These are phyloP conservation scores for Drosophila sp. DNA, from an alignment of 1,140 invertebrate genomes.

Conservation along the genomic window DNA sequence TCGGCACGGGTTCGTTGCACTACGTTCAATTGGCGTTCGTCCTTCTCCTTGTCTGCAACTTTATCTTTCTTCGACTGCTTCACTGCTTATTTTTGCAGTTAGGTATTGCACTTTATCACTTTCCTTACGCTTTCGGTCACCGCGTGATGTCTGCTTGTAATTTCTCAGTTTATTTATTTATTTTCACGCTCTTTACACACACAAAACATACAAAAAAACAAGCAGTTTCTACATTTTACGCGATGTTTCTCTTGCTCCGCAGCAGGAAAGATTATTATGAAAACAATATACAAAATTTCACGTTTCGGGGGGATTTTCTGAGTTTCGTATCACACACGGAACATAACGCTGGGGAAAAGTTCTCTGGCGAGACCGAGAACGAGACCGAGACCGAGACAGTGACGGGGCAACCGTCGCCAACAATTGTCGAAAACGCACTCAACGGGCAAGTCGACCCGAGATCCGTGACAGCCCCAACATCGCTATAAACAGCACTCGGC, in stretches of 20 bases:
- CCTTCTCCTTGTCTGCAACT: slow-evolving; percentile 18
- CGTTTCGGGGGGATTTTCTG: slow-evolving; percentile 39
- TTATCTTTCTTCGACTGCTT: slow-evolving; percentile 29
- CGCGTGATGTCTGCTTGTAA: slow-evolving; percentile 34
- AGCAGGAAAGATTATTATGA: slow-evolving; percentile 54
- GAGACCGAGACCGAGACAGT: slow-evolving; percentile 29
- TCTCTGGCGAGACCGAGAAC: slow-evolving; percentile 32
- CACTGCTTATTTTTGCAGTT: slow-evolving; percentile 20
- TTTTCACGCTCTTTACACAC: slow-evolving; percentile 30
- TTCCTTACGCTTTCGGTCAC: slow-evolving; percentile 22
- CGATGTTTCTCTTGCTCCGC: slow-evolving; percentile 19
- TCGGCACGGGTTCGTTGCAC: slow-evolving; percentile 39
- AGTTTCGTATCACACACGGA: slow-evolving; percentile 37
- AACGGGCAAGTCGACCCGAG: slow-evolving; percentile 55
- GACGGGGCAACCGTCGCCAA: slow-evolving; percentile 72
- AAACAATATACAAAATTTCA: slow-evolving; percentile 66
- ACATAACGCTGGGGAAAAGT: slow-evolving; percentile 55
- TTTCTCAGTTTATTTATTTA: slow-evolving; percentile 42
- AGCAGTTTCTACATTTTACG: slow-evolving; percentile 49
- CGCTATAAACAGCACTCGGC: slow-evolving; percentile 31
- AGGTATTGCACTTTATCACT: slow-evolving; percentile 38
- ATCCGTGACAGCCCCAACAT: slow-evolving; percentile 48
- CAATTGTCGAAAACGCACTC: slow-evolving; percentile 76
- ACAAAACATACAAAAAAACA: slow-evolving; percentile 37
- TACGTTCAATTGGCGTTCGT: slow-evolving; percentile 35